Base-by-base conservation (phyloP, 1,140 invertebrate genomes). In the Ridgeia piscesae region DNA sequence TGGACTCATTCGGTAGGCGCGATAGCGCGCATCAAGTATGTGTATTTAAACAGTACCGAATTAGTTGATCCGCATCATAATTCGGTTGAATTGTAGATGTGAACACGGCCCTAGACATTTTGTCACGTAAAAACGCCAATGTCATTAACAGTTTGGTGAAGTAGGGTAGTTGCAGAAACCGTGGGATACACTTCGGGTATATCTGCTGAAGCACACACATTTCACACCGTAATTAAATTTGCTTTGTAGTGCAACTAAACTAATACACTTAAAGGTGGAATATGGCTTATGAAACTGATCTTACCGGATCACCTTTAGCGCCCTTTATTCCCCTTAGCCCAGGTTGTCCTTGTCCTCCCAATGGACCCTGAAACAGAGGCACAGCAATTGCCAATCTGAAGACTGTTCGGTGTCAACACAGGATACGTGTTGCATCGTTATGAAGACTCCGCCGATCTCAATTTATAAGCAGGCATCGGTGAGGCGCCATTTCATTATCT, bases 281-380 rank as follows among this genome's bases (percentile, higher is more conserved):
- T 31, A 27, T 77, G 58, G 17, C 27, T 27, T 77, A 14, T 77
- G 48, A 11, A 42, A 33, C 33, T 91, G 9, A 33, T 34, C 91
- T 34, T 91, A 91, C 91, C 42, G 35, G 34, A 27, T 91, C 91
- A 21, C 91, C 91, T 58, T 34, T 91, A n/a, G 14, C 11, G 33
- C 91, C 91, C 48, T 48, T 91, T 1, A 14, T 0, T 6, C 91
- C 91, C 21, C 1, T 9, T 48, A 27, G 6, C 0, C 91, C 91
- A 4, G 34, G n/a, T n/a, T 6, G 91, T 8, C 91, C 91, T 91
- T n/a, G 91, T 31, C 27, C 91, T 48, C 91, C 91, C 34, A 33
- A 31, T 14, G 48, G 34, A 91, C 91, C 91, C 91, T 91, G n/a
- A 77, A 77, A 77, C 2, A 77, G 58, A 77, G 17, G 42, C 11